These are phyloP conservation scores for Lota lota DNA, from an alignment of 2,113 vertebrate species.

Conservation along the genomic window DNA sequence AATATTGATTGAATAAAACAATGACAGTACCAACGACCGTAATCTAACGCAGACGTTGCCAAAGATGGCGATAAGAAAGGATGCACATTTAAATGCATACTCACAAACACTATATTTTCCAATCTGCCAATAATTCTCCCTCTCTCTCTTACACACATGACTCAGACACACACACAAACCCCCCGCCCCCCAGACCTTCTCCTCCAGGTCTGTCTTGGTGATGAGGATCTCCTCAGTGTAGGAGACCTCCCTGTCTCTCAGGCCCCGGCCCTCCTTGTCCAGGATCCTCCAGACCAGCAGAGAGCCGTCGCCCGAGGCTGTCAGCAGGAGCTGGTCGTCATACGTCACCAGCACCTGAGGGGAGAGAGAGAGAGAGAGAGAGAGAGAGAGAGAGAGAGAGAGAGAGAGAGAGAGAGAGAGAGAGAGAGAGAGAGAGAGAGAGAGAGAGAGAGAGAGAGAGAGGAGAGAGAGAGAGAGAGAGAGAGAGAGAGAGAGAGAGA, in stretches of 20 bases:
- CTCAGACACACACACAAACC: too few relatives aligned
- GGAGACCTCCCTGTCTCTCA: constrained; percentile 69
- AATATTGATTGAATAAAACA: too few relatives aligned
- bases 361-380: not conserved
- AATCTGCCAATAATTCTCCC: constrained; percentile 14
- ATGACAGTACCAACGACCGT: too few relatives aligned
- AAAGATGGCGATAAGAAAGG: too few relatives aligned
- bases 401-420: too few relatives aligned
- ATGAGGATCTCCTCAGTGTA: constrained; percentile 89
- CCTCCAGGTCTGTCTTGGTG: constrained; percentile 86
- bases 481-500: too few relatives aligned
- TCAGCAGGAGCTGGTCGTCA: constrained; percentile 87
- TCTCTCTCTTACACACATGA: not conserved
- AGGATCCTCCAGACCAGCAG: constrained; percentile 86
- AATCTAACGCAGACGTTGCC: not conserved
- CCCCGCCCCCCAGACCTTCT: constrained; percentile 71
- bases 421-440: too few relatives aligned
- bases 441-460: too few relatives aligned
- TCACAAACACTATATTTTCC: constrained; percentile 4
- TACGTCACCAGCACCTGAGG: constrained; percentile 83
- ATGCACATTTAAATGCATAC: not conserved
- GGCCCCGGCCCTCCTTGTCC: constrained; percentile 79
- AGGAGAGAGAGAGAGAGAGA: too few relatives aligned
- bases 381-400: too few relatives aligned
- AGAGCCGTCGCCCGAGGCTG: constrained; percentile 83